Evolutionary conservation across 2,797 vertebrate species (phyloP).

Genomic region (Takifugu rubripes): DNA sequence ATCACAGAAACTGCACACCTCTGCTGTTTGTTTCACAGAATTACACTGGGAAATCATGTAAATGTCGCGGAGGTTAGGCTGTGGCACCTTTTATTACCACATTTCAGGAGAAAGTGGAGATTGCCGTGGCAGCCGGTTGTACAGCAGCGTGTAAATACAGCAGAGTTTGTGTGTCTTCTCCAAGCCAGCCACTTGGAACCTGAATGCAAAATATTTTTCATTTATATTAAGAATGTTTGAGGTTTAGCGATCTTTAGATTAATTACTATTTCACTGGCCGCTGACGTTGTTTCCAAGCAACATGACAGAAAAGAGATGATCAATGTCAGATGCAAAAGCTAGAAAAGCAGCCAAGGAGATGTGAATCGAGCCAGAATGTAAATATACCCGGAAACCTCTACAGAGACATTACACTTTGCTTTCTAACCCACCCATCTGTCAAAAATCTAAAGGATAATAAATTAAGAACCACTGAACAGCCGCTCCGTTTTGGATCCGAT

Average conservation of each 20-base stretch:
- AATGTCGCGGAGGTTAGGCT: neutral
- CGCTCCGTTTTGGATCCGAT: constrained; percentile 16
- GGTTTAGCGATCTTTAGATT: neutral
- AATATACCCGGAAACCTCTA: constrained; percentile 1
- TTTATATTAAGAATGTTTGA: neutral
- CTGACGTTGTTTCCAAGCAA: neutral
- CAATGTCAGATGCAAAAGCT: neutral
- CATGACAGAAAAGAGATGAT: neutral
- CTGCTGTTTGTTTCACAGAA: constrained; percentile 16
- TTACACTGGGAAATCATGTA: constrained; percentile 7
- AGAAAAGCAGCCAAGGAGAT: neutral
- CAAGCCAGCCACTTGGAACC: too few species aligned
- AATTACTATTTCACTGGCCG: neutral
- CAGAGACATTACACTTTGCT: neutral
- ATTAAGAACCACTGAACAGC: neutral
- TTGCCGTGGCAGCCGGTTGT: too few species aligned
- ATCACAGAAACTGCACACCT: constrained; percentile 20
- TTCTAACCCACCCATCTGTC: neutral
- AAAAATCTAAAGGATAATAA: neutral
- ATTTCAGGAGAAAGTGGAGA: constrained; percentile 21
- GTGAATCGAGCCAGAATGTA: constrained; percentile 1
- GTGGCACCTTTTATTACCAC: constrained; percentile 1
- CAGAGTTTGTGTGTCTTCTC: too few species aligned
- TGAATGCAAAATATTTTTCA: too few species aligned
- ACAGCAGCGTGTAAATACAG: too few species aligned